These are phyloP conservation scores for Holacanthus passer DNA, from an alignment of 2,113 vertebrate species.

Conservation along the genomic window DNA sequence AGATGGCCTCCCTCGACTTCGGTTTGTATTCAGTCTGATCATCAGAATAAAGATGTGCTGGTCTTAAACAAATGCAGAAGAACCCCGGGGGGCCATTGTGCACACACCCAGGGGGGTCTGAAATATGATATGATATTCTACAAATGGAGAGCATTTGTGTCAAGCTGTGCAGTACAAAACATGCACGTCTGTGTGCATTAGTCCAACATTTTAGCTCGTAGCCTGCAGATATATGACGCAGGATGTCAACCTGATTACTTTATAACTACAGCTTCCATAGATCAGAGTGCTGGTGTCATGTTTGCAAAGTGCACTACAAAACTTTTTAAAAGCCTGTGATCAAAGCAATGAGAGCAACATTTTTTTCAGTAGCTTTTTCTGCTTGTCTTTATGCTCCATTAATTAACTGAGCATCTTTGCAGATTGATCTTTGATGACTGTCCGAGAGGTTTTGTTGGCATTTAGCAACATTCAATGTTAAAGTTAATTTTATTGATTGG, in stretches of 20 bases:
- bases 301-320: background rate
- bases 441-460: background rate
- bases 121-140: background rate
- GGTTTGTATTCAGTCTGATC: background rate
- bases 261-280: background rate
- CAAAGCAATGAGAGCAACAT: background rate
- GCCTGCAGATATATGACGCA: background rate
- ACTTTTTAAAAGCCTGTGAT: background rate
- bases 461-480: background rate
- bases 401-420: background rate
- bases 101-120: background rate
- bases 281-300: background rate
- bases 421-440: background rate
- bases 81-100: background rate
- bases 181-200: background rate
- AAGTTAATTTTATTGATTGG: background rate
- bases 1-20: background rate
- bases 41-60: background rate
- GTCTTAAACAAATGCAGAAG: background rate
- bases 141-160: background rate
- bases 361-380: background rate
- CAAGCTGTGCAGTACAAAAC: background rate
- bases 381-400: background rate
- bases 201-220: background rate
- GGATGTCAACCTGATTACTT: background rate